Base-by-base conservation (phyloP, 2,888 invertebrate species). In the Diaperis boleti region DNA sequence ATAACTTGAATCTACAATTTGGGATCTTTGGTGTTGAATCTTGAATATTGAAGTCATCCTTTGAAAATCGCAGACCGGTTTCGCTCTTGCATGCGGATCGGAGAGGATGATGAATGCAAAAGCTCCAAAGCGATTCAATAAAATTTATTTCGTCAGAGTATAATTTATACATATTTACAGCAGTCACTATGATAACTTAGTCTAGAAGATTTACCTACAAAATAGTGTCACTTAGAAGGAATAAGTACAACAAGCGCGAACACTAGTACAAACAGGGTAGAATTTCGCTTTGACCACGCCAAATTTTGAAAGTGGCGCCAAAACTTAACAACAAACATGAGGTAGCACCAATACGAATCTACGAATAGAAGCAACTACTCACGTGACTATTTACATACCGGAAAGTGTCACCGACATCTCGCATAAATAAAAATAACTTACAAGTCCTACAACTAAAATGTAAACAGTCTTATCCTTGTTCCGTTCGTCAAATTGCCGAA, bases 341-440 rank as follows among this genome's bases (percentile, higher is more conserved):
- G 56, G 56, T 56, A 56, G 56, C 56, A 56, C 56, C 56, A 55
- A 56, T 33, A 55, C 29, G 14, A 29, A 42, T n/a, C 11, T 52
- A 55, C 15, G 6, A 39, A 56, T 22, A 31, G 45, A 56, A 45
- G 44, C 56, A 44, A 18, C 45, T 45, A 41, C 31, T 45, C 56
- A 56, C 45, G 29, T 29, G 45, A 45, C 56, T 56, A 56, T 45
- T 15, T 45, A 56, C 35, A 56, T 13, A 35, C 10, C 26, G 26
- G 33, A 29, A 42, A 41, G 20, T 52, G 39, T 33, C 54, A 54
- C 41, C 20, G 18, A 33, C 33, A 22, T 33, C 11, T 33, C 33
- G 1, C 44, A 56, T 35, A 56, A 56, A 44, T 56, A 29, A 55
- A 55, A 55, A 55, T 42, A 55, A 55, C 41, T 52, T 52, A 55